phyloP scores from a whole-genome alignment of 2,113 vertebrate species.

The Scomber scombrus region DNA sequence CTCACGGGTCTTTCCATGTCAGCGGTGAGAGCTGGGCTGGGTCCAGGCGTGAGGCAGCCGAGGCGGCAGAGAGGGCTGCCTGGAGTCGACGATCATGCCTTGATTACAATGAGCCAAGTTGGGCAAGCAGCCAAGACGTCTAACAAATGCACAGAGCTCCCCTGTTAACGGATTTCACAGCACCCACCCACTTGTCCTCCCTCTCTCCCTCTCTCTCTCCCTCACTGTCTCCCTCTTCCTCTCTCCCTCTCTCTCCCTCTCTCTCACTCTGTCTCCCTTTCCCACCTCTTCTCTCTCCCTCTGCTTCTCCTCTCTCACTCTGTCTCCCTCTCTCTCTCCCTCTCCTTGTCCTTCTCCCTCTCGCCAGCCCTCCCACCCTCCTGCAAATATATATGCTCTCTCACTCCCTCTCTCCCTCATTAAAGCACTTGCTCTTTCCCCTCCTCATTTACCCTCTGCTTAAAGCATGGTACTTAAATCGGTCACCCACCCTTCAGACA shows the following conservation, averaged over 20 bases:
- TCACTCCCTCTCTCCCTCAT: slow-evolving; percentile 63
- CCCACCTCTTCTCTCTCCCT: slow-evolving; percentile 67
- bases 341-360: slow-evolving; percentile 3
- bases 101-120: slow-evolving; percentile 93
- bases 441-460: slow-evolving; percentile 67
- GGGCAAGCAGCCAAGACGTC: slow-evolving; percentile 84
- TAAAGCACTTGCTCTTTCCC: slow-evolving; percentile 76
- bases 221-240: slow-evolving; percentile 59
- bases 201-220: slow-evolving; percentile 65
- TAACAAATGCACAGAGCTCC: slow-evolving; percentile 82
- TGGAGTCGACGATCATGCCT: slow-evolving; percentile 95
- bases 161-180: slow-evolving; percentile 83
- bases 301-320: slow-evolving; percentile 62
- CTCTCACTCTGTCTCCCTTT: slow-evolving; percentile 17
- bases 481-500: background rate
- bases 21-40: slow-evolving; percentile 82
- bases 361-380: slow-evolving; percentile 66
- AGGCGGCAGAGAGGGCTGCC: slow-evolving; percentile 87
- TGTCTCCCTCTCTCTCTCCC: slow-evolving; percentile 56
- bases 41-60: slow-evolving; percentile 90
- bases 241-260: slow-evolving; percentile 59
- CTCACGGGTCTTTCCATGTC: slow-evolving; percentile 94
- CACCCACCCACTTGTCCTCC: slow-evolving; percentile 72
- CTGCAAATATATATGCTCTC: slow-evolving; percentile 37
- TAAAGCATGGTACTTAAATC: slow-evolving; percentile 44